Conservation (phyloP, 2,797 vertebrate species). For the Argyrosomus regius region DNA sequence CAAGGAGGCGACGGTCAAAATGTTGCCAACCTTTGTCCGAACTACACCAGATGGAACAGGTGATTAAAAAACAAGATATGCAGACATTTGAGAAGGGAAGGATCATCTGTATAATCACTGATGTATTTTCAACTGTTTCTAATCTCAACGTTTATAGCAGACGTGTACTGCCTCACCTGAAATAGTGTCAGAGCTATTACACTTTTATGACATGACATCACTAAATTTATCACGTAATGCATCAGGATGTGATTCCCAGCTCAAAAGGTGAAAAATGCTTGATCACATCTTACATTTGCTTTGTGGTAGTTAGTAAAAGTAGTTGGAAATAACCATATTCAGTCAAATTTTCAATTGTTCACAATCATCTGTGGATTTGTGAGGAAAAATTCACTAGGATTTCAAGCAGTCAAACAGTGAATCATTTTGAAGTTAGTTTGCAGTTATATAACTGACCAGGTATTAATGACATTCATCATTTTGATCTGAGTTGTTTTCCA, state of each 20-base stretch:
- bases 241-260: background rate
- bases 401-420: too few relatives aligned
- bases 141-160: background rate
- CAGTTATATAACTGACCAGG: background rate
- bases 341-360: background rate
- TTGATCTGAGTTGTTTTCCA: background rate
- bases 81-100: background rate
- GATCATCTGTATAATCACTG: background rate
- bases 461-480: background rate
- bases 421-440: background rate
- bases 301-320: background rate
- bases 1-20: slow-evolving; percentile 91
- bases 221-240: background rate
- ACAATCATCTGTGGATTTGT: too few relatives aligned
- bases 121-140: background rate
- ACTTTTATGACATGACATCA: background rate
- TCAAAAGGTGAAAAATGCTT: background rate
- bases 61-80: slow-evolving; percentile 64
- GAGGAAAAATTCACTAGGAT: background rate
- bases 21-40: slow-evolving; percentile 96
- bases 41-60: slow-evolving; percentile 95
- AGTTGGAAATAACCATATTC: too few relatives aligned
- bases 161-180: background rate
- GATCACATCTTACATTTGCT: background rate
- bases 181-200: background rate